Evolutionary conservation across 2,797 vertebrate genomes (phyloP).

Genomic region (Poecilia gillii): DNA sequence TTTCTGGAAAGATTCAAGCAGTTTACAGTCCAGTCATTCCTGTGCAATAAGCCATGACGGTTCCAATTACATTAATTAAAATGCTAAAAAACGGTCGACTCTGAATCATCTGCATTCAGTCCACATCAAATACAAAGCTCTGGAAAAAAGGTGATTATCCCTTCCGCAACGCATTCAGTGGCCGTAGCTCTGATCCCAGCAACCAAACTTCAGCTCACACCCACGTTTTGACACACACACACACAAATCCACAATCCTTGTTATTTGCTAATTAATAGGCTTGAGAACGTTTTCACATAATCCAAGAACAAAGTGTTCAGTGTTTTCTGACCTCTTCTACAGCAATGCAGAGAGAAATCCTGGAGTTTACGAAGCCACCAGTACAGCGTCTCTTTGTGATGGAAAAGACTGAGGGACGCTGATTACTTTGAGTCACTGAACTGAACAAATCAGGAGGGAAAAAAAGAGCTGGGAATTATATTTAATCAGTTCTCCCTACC

Average conservation of each 20-base stretch:
- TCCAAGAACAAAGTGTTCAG: constrained; percentile 7
- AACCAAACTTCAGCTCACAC: constrained; percentile 8
- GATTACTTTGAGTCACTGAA: neutral
- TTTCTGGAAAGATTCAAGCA: constrained; percentile 7
- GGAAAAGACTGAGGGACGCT: neutral
- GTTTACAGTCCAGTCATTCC: constrained; percentile 20
- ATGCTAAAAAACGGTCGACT: constrained; percentile 26
- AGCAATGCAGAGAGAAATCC: neutral
- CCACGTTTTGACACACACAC: neutral
- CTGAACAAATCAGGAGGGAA: neutral
- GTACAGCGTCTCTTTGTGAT: neutral
- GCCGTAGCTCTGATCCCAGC: constrained; percentile 6
- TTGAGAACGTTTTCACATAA: neutral
- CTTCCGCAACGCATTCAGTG: constrained; percentile 10
- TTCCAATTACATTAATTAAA: neutral
- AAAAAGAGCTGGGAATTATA: neutral
- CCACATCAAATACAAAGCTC: constrained; percentile 29
- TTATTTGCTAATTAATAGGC: constrained; percentile 46
- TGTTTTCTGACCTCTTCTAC: constrained; percentile 11
- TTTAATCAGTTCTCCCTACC: constrained; percentile 5
- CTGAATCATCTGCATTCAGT: constrained; percentile 27
- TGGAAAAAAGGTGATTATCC: constrained; percentile 24
- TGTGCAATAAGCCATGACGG: neutral
- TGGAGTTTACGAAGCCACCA: neutral
- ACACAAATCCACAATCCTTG: neutral